These are phyloP conservation scores for Ecliptopera silaceata DNA, from an alignment of 2,888 invertebrate genomes.

Conservation along the genomic window DNA sequence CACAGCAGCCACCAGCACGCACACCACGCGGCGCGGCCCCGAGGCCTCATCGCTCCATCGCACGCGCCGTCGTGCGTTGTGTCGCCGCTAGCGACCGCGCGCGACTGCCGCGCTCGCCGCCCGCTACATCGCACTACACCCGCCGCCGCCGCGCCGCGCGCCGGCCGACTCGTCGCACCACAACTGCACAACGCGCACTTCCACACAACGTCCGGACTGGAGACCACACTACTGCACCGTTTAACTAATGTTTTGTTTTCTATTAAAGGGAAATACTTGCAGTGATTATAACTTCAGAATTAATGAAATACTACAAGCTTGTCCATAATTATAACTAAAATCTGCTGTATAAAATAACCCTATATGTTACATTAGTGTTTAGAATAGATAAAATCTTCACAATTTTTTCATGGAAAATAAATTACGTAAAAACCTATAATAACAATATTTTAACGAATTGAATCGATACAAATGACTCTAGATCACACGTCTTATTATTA, in stretches of 20 bases:
- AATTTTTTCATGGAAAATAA: too few species aligned
- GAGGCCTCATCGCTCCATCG: slow-evolving; percentile 80
- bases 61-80: slow-evolving; percentile 56
- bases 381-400: too few species aligned
- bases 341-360: too few species aligned
- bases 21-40: slow-evolving; percentile 78
- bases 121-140: slow-evolving; percentile 4
- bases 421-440: too few species aligned
- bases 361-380: too few species aligned
- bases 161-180: not conserved
- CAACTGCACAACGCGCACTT: not conserved
- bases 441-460: too few species aligned
- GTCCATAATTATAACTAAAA: too few species aligned
- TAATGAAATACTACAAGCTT: too few species aligned
- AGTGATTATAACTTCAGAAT: too few species aligned
- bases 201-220: not conserved
- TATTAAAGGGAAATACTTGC: too few species aligned
- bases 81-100: slow-evolving; percentile 62
- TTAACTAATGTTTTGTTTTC: not conserved
- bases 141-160: not conserved
- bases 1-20: slow-evolving; percentile 76
- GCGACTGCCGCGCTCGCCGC: slow-evolving; percentile 61
- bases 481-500: too few species aligned
- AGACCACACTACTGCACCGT: not conserved
- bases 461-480: too few species aligned